These are phyloP conservation scores for Rhyacichthys aspro DNA, from an alignment of 2,797 vertebrate genomes.

Conservation along the genomic window DNA sequence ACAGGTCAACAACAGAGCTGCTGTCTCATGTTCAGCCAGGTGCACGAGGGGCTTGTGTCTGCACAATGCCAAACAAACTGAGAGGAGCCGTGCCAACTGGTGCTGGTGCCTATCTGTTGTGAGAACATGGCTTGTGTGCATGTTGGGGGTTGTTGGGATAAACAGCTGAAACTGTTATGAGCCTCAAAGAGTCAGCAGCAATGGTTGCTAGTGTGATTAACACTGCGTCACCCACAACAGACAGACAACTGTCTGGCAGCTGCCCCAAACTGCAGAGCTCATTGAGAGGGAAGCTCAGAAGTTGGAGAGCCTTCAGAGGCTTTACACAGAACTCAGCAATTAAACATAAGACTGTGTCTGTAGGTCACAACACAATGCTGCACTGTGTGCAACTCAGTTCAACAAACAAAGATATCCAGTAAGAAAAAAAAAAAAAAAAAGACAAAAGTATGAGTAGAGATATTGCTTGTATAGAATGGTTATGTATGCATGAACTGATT, in stretches of 20 bases:
- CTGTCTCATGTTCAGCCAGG: conserved; percentile 32
- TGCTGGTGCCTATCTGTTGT: conserved; percentile 6
- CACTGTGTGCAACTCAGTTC: conserved; percentile 1
- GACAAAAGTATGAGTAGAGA: neutral
- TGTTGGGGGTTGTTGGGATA: conserved; percentile 11
- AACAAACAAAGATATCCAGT: conserved; percentile 1
- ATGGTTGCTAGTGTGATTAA: conserved; percentile 64
- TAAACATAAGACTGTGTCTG: conserved; percentile 37
- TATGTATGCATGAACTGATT: neutral
- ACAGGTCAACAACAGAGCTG: conserved; percentile 22
- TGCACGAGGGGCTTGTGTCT: conserved; percentile 42
- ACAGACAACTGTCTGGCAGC: conserved; percentile 70
- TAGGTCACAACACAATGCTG: conserved; percentile 16
- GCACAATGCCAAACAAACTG: conserved; percentile 28
- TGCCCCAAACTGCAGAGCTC: conserved; percentile 51
- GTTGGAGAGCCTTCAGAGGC: conserved; percentile 34
- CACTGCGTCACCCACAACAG: conserved; percentile 52
- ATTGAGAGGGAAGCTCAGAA: conserved; percentile 24
- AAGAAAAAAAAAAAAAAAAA: conserved; percentile 15
- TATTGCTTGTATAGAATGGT: neutral
- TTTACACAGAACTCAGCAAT: conserved; percentile 38
- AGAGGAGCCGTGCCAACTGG: conserved; percentile 48
- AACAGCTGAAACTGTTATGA: conserved; percentile 66
- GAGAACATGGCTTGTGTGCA: conserved; percentile 10
- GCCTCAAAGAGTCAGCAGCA: conserved; percentile 32